Percentiles rank a stretch among this genome's conserved stretches.
Evolutionary conservation across 2,113 vertebrate species (phyloP).

Genomic region (Caretta caretta): DNA sequence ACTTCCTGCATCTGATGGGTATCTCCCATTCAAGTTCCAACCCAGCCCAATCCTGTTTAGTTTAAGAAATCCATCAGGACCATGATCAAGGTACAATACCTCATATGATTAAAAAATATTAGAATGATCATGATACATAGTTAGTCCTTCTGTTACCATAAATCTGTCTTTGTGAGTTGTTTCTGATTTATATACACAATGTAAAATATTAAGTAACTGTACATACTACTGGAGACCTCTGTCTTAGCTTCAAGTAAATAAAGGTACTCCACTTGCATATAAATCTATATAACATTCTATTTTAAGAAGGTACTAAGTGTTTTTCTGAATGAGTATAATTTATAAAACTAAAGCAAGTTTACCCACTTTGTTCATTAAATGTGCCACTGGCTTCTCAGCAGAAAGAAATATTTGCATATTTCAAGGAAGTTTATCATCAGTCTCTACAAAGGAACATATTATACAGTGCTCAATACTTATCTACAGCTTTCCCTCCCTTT

Average conservation of each 20-base stretch:
- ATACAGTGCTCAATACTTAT: neutral
- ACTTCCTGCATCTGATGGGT: neutral
- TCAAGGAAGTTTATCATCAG: neutral
- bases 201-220: neutral
- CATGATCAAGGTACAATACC: neutral
- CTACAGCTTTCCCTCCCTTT: neutral
- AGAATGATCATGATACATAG: neutral
- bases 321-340: neutral
- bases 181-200: neutral
- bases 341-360: neutral
- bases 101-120: no score
- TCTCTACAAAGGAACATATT: neutral
- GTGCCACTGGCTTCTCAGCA: neutral
- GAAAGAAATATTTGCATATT: neutral
- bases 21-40: neutral
- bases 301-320: neutral
- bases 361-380: neutral
- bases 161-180: neutral
- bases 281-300: neutral
- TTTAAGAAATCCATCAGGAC: neutral
- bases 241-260: neutral
- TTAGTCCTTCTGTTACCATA: neutral
- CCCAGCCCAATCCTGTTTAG: neutral
- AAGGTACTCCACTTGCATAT: neutral
- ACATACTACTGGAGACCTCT: neutral